Evolutionary conservation across 2,797 vertebrate genomes (phyloP).

Genomic region (Rallus crepitans): DNA sequence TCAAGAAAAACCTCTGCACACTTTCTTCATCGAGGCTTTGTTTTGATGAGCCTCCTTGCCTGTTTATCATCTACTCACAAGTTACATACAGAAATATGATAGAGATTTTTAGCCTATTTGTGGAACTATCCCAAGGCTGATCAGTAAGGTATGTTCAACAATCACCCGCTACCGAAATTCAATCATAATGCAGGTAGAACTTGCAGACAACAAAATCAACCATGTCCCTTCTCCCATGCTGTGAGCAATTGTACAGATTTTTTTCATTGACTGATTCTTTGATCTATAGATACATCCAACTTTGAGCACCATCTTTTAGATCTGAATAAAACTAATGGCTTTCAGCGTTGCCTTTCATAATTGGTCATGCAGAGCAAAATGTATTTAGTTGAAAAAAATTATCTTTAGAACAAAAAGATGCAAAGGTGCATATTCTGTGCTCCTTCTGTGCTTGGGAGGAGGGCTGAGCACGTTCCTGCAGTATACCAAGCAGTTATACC

Average conservation of each 20-base stretch:
- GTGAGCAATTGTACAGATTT: background rate
- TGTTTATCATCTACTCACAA: background rate
- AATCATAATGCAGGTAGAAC: background rate
- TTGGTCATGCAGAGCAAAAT: background rate
- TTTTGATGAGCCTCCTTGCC: background rate
- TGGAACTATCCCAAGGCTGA: background rate
- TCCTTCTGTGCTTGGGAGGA: background rate
- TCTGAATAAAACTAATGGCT: background rate
- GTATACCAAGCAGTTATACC: background rate
- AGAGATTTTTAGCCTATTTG: background rate
- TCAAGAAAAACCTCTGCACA: slow-evolving; percentile 5
- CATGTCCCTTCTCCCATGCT: background rate
- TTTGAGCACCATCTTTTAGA: background rate
- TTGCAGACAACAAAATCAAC: background rate
- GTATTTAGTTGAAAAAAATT: background rate
- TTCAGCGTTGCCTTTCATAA: background rate
- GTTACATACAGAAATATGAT: background rate
- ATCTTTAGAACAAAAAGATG: background rate
- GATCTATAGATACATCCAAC: background rate
- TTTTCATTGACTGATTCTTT: background rate
- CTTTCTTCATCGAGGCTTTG: background rate
- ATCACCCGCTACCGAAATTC: background rate
- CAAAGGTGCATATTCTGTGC: background rate
- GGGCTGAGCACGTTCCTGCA: background rate
- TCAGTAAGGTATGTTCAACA: background rate